Conservation (phyloP, 1,140 invertebrate species). For the Brachionus manjavacas region DNA sequence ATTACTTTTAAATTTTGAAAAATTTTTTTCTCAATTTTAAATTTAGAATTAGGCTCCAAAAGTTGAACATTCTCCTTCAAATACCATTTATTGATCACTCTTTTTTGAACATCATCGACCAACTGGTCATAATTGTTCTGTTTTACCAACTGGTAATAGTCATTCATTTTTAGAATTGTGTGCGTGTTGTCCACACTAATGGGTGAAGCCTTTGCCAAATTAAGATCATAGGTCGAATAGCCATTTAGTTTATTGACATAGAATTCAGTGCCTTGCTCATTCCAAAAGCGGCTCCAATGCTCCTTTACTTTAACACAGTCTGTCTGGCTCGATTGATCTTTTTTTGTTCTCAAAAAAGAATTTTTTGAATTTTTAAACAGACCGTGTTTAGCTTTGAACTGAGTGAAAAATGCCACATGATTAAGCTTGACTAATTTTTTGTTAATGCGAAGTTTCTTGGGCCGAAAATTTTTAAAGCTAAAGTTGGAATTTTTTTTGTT, state of each 20-base stretch:
- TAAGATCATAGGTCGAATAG: background rate
- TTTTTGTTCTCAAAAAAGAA: background rate
- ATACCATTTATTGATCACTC: background rate
- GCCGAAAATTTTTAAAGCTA: background rate
- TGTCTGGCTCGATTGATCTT: background rate
- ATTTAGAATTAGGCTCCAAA: background rate
- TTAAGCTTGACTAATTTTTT: background rate
- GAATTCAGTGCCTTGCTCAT: background rate
- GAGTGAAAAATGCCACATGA: too few species aligned
- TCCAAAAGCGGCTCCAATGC: background rate
- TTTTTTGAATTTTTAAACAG: background rate
- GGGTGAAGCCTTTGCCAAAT: background rate
- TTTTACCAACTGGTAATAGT: background rate
- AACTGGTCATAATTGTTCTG: background rate
- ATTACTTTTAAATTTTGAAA: conserved; percentile 16
- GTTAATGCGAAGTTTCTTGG: background rate
- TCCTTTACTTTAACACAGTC: background rate
- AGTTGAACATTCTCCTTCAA: background rate
- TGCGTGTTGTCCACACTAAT: background rate
- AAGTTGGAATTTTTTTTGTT: background rate
- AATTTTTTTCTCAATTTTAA: background rate
- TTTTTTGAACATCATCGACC: background rate
- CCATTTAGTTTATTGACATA: conserved; percentile 22
- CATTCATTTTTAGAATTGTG: background rate
- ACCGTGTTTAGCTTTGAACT: background rate